A percentile compares a stretch with the other conserved stretches of the same genome.
These are phyloP conservation scores for Serinus canaria DNA, from an alignment of 2,113 vertebrate genomes.

Conservation along the genomic window DNA sequence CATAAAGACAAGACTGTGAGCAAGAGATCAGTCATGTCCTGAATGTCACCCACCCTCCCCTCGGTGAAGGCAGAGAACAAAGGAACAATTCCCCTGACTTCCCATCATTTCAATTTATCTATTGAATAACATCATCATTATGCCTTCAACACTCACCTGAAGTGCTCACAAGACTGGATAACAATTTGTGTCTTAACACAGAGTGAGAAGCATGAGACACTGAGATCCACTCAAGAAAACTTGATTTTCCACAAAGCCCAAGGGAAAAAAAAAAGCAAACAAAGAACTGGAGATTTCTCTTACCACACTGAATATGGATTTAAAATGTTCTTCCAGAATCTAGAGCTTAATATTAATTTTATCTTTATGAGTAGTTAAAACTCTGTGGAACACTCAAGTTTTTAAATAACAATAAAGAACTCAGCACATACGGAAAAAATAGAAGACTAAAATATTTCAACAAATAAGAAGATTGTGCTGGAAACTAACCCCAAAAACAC, in stretches of 20 bases:
- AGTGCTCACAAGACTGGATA: background rate
- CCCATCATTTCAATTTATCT: background rate
- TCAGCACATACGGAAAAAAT: fast-evolving
- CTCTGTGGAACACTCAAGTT: background rate
- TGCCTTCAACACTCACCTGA: background rate
- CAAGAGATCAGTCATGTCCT: background rate
- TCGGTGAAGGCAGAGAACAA: background rate
- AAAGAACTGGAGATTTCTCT: background rate
- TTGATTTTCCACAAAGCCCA: background rate
- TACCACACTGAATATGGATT: background rate
- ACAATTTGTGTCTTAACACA: background rate
- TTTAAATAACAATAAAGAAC: background rate
- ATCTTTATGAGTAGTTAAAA: background rate
- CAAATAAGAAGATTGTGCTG: background rate
- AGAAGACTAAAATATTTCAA: background rate
- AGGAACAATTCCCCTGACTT: background rate
- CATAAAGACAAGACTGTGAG: background rate
- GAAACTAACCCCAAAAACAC: background rate
- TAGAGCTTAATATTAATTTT: background rate
- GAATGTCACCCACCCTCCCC: background rate
- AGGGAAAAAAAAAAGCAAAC: background rate
- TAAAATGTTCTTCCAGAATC: background rate
- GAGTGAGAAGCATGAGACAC: background rate
- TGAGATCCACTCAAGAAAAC: background rate
- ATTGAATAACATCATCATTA: background rate